Base-by-base conservation (phyloP, 2,797 vertebrate species). In the Falco cherrug region DNA sequence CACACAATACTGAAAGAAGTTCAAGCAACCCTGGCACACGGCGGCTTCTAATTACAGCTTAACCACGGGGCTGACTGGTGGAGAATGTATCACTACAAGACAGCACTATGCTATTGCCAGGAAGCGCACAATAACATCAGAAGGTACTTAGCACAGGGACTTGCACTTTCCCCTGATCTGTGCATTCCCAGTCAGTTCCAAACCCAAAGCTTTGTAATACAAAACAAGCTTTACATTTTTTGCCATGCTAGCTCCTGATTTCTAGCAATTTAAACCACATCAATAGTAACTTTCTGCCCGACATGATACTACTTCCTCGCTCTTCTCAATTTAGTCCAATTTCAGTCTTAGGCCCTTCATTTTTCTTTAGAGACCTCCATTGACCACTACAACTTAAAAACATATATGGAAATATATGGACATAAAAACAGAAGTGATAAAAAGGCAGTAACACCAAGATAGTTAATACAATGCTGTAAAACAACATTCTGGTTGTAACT, bases 281-380 rank as follows among this genome's bases (percentile, higher is more conserved):
- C 61, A 91, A 79, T 3, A 75, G 37, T 33, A 84, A 89, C 73
- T 89, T 85, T 90, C 68, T 87, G 76, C 39, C 25, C 94, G 79
- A 20, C 61, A 82, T 74, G 45, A 73, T 19, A 45, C 59, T 31
- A 92, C 64, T 95, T 83, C 45, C 35, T 87, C 71, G 35, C 17
- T 64, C 43, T 82, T 65, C 35, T 75, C 90, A 81, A 79, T 28
- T 33, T 69, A 79, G 33, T 7, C 35, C 35, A 21, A 45, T 77
- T 50, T 85, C 71, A 68, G 14, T 45, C 4, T 24, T 35, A 53
- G 21, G 7, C n/a, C 41, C 35, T 51, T 70, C 8, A 82, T 76
- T 91, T 84, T 56, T 28, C 31, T 82, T 53, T 29, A 33, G 11
- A 90, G 64, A 54, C 10, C 22, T 89, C 43, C 48, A 74, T 6